Evolutionary conservation across 2,797 vertebrate genomes (phyloP), one percentile per base, ranked within the genome.

Genomic region (Echeneis naucrates): DNA sequence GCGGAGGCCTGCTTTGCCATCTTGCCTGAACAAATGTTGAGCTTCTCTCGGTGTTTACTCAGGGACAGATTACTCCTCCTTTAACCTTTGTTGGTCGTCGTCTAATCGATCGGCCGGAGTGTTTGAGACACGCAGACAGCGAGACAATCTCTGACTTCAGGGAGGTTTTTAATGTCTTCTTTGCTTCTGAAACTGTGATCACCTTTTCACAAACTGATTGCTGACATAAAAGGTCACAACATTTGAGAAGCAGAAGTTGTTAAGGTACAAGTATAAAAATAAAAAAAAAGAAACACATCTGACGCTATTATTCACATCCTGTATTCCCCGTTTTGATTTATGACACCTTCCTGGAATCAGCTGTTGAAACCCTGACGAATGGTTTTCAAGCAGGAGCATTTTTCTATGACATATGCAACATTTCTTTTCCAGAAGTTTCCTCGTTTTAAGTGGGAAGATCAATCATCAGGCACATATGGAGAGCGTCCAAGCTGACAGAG

Each of bases 391-490:
- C 57, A 8, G 37, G 17, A 61, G 51, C 19, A 14, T 59, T 68
- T 51, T 11, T 13, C n/a, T 2, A 2, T n/a, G 47, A 64, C 59
- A 58, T n/a, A 40, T 70, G 26, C 3, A 51, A 52, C 21, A 26
- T 60, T 69, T 80, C 24, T 32, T 54, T 54, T 51, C 48, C 11
- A 19, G 16, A 1, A 10, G 33, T 72, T 61, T 75, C 38, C 55
- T 64, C 53, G 38, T 68, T 45, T 64, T 52, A 48, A 53, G 16
- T 1, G 5, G 0, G 37, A 14, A 35, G 13, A 76, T 78, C 55
- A 64, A 76, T 83, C 82, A 75, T 72, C 59, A 4, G 72, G 37
- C 58, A 42, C 63, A 62, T 64, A 55, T 48, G 68, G 63, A 64
- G 44, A 56, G 35, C 38, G 48, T 77, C 40, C 27, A 63, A 27